phyloP scores from a whole-genome alignment of 2,888 invertebrate genomes.

The Brachyptera risi region DNA sequence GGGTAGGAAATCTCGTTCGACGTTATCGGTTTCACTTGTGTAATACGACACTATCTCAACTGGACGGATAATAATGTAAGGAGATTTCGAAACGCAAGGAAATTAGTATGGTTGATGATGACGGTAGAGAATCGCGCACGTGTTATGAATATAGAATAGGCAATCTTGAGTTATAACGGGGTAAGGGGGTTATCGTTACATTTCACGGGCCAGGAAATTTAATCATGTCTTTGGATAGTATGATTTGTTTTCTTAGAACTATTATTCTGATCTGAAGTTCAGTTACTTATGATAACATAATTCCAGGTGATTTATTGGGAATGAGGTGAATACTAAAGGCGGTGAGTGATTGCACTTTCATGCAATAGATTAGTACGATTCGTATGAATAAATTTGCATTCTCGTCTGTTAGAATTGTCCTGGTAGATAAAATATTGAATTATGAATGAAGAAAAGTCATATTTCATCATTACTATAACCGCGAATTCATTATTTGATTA shows the following conservation, averaged over 20 bases:
- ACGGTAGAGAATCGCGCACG: neutral
- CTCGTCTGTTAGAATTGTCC: too few species aligned
- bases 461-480: too few species aligned
- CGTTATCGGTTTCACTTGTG: neutral
- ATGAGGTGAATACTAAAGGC: constrained; percentile 5
- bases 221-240: constrained; percentile 11
- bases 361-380: too few species aligned
- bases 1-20: neutral
- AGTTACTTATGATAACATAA: neutral
- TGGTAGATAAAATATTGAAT: too few species aligned
- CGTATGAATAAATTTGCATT: too few species aligned
- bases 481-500: too few species aligned
- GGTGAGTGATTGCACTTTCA: too few species aligned
- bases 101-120: constrained; percentile 21
- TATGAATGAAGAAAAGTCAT: too few species aligned
- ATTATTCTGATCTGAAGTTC: too few species aligned
- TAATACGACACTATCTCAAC: too few species aligned
- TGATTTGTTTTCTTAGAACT: constrained; percentile 18
- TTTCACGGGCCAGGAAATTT: constrained; percentile 17
- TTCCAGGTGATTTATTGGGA: constrained; percentile 5
- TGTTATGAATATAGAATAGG: neutral
- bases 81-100: neutral
- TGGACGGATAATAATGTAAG: too few species aligned
- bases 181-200: too few species aligned
- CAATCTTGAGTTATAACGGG: neutral